Conservation (phyloP, 1,140 invertebrate genomes). For the Ceratitis capitata region DNA sequence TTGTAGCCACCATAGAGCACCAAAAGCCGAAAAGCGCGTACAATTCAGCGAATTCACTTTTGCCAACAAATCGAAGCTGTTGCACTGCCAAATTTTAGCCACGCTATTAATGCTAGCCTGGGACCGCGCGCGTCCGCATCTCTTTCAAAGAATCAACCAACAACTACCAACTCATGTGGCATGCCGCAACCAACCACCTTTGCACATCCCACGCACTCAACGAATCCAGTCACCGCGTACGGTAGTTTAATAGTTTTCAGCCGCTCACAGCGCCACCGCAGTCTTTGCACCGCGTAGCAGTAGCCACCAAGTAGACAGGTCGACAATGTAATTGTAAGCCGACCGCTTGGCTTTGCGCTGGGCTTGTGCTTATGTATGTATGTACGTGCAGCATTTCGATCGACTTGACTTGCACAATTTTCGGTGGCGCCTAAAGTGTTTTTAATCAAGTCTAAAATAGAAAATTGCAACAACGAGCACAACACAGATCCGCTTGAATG, state of each 20-base stretch:
- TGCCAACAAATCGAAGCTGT: background rate
- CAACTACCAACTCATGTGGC: background rate
- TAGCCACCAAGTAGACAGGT: no score
- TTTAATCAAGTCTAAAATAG: slow-evolving; percentile 19
- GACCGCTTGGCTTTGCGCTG: background rate
- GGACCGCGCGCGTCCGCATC: background rate
- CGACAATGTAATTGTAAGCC: no score
- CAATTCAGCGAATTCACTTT: slow-evolving; percentile 7
- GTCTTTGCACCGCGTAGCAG: background rate
- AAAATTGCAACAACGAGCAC: slow-evolving; percentile 32
- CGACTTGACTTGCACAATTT: background rate
- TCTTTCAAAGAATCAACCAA: background rate
- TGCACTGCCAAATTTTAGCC: background rate
- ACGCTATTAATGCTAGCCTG: background rate
- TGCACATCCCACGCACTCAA: slow-evolving; percentile 39
- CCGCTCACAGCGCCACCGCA: background rate
- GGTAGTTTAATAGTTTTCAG: no score
- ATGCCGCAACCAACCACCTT: slow-evolving; percentile 32
- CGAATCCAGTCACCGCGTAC: slow-evolving; percentile 5
- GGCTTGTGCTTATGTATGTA: background rate
- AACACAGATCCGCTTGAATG: background rate
- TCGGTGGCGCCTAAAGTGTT: slow-evolving; percentile 34
- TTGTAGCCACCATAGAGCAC: no score
- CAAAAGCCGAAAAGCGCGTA: no score
- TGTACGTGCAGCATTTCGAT: background rate